Percentiles rank a stretch among this genome's conserved stretches.
Evolutionary conservation across 2,888 invertebrate genomes (phyloP).

Genomic region (Aproaerema taeniolella): DNA sequence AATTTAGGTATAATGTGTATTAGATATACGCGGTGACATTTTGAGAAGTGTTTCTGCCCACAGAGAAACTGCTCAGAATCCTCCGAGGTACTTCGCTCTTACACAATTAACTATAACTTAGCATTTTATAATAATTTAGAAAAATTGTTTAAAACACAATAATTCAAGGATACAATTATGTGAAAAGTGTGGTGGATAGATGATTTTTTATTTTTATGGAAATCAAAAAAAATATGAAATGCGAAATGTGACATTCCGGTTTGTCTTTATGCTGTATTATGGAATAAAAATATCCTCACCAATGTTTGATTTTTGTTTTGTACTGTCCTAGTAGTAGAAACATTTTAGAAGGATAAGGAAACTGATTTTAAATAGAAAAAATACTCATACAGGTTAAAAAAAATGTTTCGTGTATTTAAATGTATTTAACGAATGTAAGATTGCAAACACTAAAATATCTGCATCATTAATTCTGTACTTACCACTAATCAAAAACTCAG

Average conservation of each 20-base stretch:
- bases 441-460: too few relatives aligned
- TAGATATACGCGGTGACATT: constrained; percentile 65
- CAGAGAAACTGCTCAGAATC: constrained; percentile 59
- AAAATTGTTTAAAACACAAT: constrained; percentile 65
- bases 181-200: constrained; percentile 61
- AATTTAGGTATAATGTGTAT: constrained; percentile 72
- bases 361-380: neutral
- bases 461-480: too few relatives aligned
- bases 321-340: neutral
- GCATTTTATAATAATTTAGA: constrained; percentile 77
- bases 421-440: too few relatives aligned
- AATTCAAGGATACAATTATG: constrained; percentile 55
- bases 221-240: constrained; percentile 57
- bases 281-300: constrained; percentile 78
- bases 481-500: too few relatives aligned
- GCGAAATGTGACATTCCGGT: constrained; percentile 76
- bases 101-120: constrained; percentile 76
- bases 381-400: neutral
- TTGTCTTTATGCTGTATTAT: constrained; percentile 77
- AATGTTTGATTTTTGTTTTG: constrained; percentile 55
- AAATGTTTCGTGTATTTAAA: too few relatives aligned
- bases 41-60: constrained; percentile 56
- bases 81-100: constrained; percentile 66
- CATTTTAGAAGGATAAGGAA: too few relatives aligned
- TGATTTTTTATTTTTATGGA: constrained; percentile 66